Evolutionary conservation across 1,140 invertebrate species (phyloP).

Genomic region (Maniola jurtina): DNA sequence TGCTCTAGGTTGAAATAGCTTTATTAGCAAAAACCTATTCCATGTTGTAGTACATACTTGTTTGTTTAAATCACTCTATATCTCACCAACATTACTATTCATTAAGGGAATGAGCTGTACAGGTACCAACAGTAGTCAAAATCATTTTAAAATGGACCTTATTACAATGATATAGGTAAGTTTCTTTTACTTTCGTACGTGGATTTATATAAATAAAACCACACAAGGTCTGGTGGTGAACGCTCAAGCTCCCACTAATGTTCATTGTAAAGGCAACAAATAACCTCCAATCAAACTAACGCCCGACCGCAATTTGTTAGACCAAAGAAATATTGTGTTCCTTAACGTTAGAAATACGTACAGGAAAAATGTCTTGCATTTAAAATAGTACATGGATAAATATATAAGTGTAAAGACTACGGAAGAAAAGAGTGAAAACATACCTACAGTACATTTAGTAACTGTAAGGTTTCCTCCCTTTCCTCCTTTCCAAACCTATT

Average conservation of each 20-base stretch:
- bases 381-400: constrained; percentile 10
- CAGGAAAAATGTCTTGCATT: constrained; percentile 21
- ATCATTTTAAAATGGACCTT: constrained; percentile 19
- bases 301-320: constrained; percentile 66
- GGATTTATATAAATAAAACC: constrained; percentile 9
- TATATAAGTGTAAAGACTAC: background rate
- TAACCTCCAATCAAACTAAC: constrained; percentile 67
- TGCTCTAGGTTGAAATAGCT: background rate
- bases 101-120: constrained; percentile 27
- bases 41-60: background rate
- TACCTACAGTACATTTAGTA: background rate
- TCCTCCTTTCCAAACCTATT: too few relatives aligned
- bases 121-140: constrained; percentile 14
- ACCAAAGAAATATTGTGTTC: constrained; percentile 62
- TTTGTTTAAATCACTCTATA: constrained; percentile 13
- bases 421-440: background rate
- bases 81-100: constrained; percentile 33
- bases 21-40: constrained; percentile 1
- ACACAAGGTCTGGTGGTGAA: constrained; percentile 36
- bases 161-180: constrained; percentile 23
- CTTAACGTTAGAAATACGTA: constrained; percentile 41
- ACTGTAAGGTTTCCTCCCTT: background rate
- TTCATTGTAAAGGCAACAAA: constrained; percentile 71
- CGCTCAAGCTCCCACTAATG: constrained; percentile 50
- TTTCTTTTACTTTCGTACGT: constrained; percentile 5